Evolutionary conservation across 2,888 invertebrate species (phyloP), one percentile per base, ranked within the genome.

Genomic region (Caenorhabditis sp.): DNA sequence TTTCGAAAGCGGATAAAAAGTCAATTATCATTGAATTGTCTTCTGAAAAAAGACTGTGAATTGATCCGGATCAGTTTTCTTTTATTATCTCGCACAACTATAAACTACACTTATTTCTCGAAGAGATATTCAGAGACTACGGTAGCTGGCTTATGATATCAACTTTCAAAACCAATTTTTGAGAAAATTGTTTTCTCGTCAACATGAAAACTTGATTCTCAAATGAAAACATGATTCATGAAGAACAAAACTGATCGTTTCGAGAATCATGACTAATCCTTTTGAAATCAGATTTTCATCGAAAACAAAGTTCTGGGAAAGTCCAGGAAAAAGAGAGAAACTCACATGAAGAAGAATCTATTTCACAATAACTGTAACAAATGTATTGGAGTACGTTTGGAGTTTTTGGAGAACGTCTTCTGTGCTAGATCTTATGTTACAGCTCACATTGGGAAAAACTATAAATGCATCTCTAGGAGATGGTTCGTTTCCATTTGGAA

Each of bases 1-100:
- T 68, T 49, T 68, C 12, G 22, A 61, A 68, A 68, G 38, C 54
- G 54, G 68, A 68, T 68, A 35, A 68, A 68, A 54, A 54, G 51
- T 68, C 54, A 54, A 68, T 54, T 68, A 22, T 54, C 14, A 35
- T 24, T 24, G 68, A 68, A 66, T 51, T 66, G 66, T 35, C 22
- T 66, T n/a, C 41, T 12, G 28, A 28, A 63, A 44, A 63, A 38
- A 61, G 24, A 47, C n/a, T 63, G 44, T 44, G 63, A 44, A 10
- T 28, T 63, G 24, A 63, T 63, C 63, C 63, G 28, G 22, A 54
- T 54, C 22, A 14, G 19, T 10, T 54, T 54, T 44, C 24, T 44
- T 16, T 41, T 8, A 14, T 19, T n/a, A 28, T 28, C 16, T 47
- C 26, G 44, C 24, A 63, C 6, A 26, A 47, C 41, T 47, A 28